A percentile compares a stretch with the other conserved stretches of the same genome.
Conservation (phyloP, 2,797 vertebrate genomes). For the Rhynchotus rufescens region DNA sequence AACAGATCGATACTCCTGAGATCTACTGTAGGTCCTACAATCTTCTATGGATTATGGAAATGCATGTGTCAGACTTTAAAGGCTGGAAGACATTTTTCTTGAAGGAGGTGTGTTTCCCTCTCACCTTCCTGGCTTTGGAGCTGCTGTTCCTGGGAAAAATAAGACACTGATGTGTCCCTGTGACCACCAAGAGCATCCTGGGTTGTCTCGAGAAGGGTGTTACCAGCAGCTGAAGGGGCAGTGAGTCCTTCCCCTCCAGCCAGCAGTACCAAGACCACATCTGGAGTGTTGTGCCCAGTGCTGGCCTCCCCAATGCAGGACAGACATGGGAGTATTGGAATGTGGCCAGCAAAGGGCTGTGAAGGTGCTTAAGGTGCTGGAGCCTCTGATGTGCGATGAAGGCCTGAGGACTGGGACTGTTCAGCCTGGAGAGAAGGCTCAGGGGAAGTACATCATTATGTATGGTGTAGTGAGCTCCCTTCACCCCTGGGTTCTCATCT, state of each 20-base stretch:
- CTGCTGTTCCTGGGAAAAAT: background rate
- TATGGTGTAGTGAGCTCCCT: background rate
- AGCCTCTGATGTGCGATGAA: background rate
- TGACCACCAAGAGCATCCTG: background rate
- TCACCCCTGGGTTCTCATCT: background rate
- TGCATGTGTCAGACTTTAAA: background rate
- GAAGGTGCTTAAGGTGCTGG: background rate
- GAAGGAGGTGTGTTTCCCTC: background rate
- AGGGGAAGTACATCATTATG: background rate
- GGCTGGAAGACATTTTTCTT: background rate
- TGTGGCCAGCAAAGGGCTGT: background rate
- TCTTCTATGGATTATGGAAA: background rate
- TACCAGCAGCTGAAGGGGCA: background rate
- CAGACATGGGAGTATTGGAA: background rate
- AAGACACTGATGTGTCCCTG: background rate
- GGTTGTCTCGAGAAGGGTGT: background rate
- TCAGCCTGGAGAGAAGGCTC: background rate
- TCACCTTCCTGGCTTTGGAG: background rate
- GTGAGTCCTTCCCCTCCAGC: too few relatives aligned
- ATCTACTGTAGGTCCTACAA: background rate
- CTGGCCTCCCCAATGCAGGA: background rate
- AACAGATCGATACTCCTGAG: background rate
- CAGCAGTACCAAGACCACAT: background rate
- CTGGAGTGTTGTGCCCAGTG: background rate
- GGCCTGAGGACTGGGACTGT: background rate